Base-by-base conservation (phyloP, 2,888 invertebrate species). In the Brachyopa scutellaris region DNA sequence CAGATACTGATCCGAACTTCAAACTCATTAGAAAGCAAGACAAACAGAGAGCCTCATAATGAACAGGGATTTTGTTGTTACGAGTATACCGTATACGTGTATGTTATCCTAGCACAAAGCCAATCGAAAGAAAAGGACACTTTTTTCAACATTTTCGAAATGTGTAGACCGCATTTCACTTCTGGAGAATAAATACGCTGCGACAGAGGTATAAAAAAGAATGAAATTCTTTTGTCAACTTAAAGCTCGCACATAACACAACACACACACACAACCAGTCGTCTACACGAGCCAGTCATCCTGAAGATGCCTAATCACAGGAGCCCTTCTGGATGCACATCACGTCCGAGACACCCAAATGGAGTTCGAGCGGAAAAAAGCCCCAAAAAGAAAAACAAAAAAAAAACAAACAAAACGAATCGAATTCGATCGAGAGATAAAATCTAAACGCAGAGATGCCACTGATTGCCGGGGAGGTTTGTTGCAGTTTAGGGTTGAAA, bases 281-380 rank as follows among this genome's bases (percentile, higher is more conserved):
- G 64, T n/a, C n/a, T n/a, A 72, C 64, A 55, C 45, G 42, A 61
- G 40, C 45, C 33, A 80, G 80, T 80, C 76, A 80, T 49, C 69
- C 74, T 57, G 57, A 67, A 76, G 77, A 82, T 53, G 82, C 70
- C 82, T 82, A 82, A 82, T 82, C 82, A 82, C 53, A 59, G 59
- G 33, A 38, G 70, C 70, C 59, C 47, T 77, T 77, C 19, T 29
- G 38, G 40, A 82, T 70, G 76, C 77, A 51, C 45, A 64, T 82
- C 82, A 82, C 82, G 82, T 82, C 66, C 77, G 77, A 82, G 77
- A 82, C 77, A 77, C 72, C 77, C 69, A 76, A 80, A 80, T 80
- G 82, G 66, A 82, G 76, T 82, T 82, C 72, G 61, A 77, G 70
- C 70, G 62, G 77, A 77, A 77, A 77, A 70, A 70, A 51, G 17